These are phyloP conservation scores for Microctenopoma stevenorrisi DNA, from an alignment of 2,797 vertebrate species.

Conservation along the genomic window DNA sequence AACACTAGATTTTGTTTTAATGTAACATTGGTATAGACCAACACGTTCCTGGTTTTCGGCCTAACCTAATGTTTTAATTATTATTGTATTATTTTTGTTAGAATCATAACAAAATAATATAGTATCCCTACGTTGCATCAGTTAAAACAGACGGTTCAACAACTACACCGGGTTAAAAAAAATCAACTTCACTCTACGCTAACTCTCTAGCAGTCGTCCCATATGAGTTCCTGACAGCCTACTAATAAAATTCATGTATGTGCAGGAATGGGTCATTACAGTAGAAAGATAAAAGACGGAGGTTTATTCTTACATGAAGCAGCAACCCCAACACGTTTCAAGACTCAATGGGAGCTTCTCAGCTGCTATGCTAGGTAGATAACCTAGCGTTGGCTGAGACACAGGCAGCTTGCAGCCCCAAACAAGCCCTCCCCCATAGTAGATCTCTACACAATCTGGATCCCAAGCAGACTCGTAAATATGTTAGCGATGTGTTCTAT, in stretches of 20 bases:
- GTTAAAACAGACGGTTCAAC: neutral
- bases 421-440: neutral
- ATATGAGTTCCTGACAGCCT: no score
- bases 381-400: neutral
- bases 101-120: no score
- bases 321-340: conserved; percentile 59
- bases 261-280: neutral
- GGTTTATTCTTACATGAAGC: conserved; percentile 70
- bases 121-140: conserved; percentile 6
- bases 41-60: no score
- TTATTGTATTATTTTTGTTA: no score
- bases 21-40: no score
- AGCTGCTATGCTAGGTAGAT: conserved; percentile 19
- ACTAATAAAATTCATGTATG: neutral
- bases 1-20: no score
- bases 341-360: conserved; percentile 22
- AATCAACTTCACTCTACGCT: neutral
- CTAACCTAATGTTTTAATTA: no score
- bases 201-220: neutral
- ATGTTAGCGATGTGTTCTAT: neutral
- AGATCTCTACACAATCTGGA: conserved; percentile 15
- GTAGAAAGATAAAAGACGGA: neutral
- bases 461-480: fast-evolving
- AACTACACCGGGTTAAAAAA: neutral
- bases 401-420: conserved; percentile 40